Evolutionary conservation across 2,113 vertebrate genomes (phyloP), one percentile per base, ranked within the genome.

Genomic region (Condylura cristata): DNA sequence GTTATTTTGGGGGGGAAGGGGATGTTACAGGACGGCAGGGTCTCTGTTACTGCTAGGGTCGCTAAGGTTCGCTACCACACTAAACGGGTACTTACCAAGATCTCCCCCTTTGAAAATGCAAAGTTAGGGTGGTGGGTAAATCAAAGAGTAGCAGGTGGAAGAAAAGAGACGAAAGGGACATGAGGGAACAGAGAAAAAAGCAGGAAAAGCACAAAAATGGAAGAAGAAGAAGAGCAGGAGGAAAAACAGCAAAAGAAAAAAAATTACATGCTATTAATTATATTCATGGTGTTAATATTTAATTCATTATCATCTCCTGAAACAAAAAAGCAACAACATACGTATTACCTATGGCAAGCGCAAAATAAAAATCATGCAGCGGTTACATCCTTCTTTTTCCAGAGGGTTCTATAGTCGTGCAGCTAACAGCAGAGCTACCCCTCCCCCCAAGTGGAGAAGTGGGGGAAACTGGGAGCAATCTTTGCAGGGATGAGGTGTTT

Each of bases 211-310:
- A 95, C 78, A 95, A 90, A 97, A 72, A 97, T 81, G 96, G 91
- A 93, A 96, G 97, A 97, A 98, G 97, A 97, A 97, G 97, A 97
- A 97, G 96, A 98, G 98, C 96, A 98, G 94, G 97, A 80, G 68
- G 32, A n/a, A 91, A 89, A 92, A 96, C 93, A 96, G 93, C 95
- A 97, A 97, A 97, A 98, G 97, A 98, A 97, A 98, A 98, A 98
- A 98, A 98, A 98, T 99, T 98, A 99, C 99, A 99, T 99, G 99
- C 99, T 98, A 99, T 99, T 99, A 99, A 98, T 98, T 98, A 98
- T 98, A 98, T 98, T 98, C 97, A 98, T 95, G 97, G 98, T 95
- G 98, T 98, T 98, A 98, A 98, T 98, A 94, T 91, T 95, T 97
- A 97, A 97, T 97, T 97, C 98, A 97, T 98, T 91, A 97, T 97